Conservation (phyloP, 1,140 invertebrate genomes). For the Diploscapter pachys region DNA sequence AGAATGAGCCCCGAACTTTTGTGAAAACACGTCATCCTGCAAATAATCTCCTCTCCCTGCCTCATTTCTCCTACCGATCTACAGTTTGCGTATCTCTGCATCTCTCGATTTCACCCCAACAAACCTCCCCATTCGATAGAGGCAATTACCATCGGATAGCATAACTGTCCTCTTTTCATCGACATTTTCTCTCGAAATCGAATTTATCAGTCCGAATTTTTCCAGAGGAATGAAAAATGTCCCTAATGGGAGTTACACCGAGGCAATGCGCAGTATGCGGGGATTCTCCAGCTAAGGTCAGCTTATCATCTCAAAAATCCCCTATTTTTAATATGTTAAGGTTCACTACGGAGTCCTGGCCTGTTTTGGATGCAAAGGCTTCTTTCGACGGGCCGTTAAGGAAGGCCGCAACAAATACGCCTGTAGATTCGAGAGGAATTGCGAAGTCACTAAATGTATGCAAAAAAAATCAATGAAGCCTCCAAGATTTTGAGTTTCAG, state of each 20-base stretch:
- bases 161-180: no score
- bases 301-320: not conserved
- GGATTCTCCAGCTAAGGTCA: conserved; percentile 38
- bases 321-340: conserved; percentile 12
- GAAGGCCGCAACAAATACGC: conserved; percentile 41
- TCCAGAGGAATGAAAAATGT: not conserved
- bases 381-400: conserved; percentile 39
- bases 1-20: no score
- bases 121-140: not conserved
- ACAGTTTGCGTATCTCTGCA: no score
- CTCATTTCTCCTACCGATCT: not conserved
- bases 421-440: conserved; percentile 37
- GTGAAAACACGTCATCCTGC: conserved; percentile 16
- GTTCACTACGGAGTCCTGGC: conserved; percentile 40
- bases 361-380: conserved; percentile 42
- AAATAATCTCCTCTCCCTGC: conserved; percentile 16
- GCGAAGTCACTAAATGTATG: conserved; percentile 38
- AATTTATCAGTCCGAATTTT: no score
- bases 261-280: conserved; percentile 39
- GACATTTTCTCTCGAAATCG: no score
- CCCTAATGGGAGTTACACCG: not conserved
- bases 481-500: conserved; percentile 5
- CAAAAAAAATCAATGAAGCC: not conserved
- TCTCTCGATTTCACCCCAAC: not conserved
- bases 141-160: no score